Evolutionary conservation across 2,113 vertebrate genomes (phyloP).

Genomic region (Bufo gargarizans): DNA sequence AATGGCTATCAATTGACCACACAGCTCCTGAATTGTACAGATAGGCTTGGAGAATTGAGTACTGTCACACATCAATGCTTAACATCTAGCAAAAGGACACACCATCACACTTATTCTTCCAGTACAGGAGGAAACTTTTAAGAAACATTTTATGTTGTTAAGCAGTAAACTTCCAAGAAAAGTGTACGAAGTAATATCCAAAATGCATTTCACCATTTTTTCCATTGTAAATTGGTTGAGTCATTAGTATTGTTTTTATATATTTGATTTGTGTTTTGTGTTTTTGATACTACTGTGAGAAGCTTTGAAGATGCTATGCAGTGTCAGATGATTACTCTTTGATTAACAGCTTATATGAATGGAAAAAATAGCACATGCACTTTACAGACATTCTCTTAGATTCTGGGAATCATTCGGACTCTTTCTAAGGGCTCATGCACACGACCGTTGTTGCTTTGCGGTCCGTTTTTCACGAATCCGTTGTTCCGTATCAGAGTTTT

Average conservation of each 20-base stretch:
- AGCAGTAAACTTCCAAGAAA: background rate
- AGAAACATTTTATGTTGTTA: background rate
- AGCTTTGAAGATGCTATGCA: background rate
- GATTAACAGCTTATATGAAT: background rate
- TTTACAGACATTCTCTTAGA: background rate
- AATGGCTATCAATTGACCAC: background rate
- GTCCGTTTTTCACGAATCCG: no score
- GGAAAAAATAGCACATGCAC: background rate
- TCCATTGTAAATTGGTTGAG: background rate
- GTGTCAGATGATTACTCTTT: background rate
- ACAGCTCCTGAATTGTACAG: background rate
- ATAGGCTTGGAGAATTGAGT: background rate
- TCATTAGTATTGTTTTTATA: background rate
- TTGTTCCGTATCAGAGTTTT: no score
- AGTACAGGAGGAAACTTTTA: background rate
- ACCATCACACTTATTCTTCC: slow-evolving; percentile 18
- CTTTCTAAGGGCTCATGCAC: background rate
- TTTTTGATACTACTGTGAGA: background rate
- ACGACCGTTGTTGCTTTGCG: no score
- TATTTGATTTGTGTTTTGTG: background rate
- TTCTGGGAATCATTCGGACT: background rate
- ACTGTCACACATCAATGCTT: slow-evolving; percentile 19
- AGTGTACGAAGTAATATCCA: background rate
- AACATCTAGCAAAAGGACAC: background rate
- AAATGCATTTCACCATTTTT: background rate